Evolutionary conservation across 1,140 invertebrate species (phyloP).

Genomic region (Drosophila sechellia): DNA sequence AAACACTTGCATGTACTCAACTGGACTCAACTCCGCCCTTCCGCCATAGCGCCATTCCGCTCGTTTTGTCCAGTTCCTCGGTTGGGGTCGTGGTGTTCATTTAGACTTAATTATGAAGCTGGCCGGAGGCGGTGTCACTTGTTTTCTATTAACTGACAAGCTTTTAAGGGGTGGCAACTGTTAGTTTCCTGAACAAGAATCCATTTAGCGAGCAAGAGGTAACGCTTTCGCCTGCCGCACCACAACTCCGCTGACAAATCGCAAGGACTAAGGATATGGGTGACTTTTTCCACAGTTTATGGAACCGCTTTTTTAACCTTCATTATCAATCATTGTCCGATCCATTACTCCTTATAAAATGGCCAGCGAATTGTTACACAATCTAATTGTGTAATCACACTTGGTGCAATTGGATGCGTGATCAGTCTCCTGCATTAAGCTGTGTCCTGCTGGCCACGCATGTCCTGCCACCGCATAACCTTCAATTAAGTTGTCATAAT

Average conservation of each 20-base stretch:
- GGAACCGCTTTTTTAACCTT: background rate
- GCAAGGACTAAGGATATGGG: background rate
- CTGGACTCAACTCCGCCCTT: background rate
- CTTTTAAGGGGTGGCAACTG: slow-evolving; percentile 39
- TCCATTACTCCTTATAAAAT: background rate
- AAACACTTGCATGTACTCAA: slow-evolving; percentile 59
- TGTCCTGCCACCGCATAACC: slow-evolving; percentile 35
- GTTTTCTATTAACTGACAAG: slow-evolving; percentile 68
- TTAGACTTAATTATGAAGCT: slow-evolving; percentile 65
- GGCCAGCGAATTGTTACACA: slow-evolving; percentile 9
- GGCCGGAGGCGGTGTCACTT: slow-evolving; percentile 36
- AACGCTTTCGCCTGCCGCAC: background rate
- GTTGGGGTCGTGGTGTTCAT: slow-evolving; percentile 47
- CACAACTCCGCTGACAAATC: background rate
- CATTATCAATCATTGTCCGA: background rate
- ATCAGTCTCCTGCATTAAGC: slow-evolving; percentile 23
- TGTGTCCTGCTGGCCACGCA: slow-evolving; percentile 8
- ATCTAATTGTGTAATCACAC: slow-evolving; percentile 44
- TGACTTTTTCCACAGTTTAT: slow-evolving; percentile 1
- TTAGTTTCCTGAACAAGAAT: slow-evolving; percentile 16
- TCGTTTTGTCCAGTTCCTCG: slow-evolving; percentile 1
- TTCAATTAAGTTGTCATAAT: slow-evolving; percentile 70
- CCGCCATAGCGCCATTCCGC: background rate
- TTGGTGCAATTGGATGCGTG: slow-evolving; percentile 44
- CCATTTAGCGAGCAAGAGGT: background rate